These are phyloP conservation scores for Pseudopleuronectes americanus DNA, from an alignment of 2,797 vertebrate species.

Conservation along the genomic window DNA sequence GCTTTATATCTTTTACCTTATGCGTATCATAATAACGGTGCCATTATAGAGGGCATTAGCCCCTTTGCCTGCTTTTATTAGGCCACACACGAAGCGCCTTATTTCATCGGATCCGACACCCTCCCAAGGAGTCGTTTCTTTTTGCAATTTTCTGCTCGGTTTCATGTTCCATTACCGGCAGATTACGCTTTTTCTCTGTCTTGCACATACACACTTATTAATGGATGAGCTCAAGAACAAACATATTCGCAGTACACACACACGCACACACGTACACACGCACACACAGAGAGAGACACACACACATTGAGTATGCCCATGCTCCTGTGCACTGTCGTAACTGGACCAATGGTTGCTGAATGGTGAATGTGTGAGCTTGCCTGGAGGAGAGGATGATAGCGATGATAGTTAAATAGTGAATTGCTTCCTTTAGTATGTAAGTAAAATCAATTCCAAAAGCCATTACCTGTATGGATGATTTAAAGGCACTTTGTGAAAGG, in stretches of 20 bases:
- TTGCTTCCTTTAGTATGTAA: conserved; percentile 58
- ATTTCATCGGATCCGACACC: conserved; percentile 75
- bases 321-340: conserved; percentile 55
- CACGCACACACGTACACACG: conserved; percentile 16
- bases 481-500: conserved; percentile 37
- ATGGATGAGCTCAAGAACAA: conserved; percentile 61
- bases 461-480: conserved; percentile 61
- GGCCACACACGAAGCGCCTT: conserved; percentile 72
- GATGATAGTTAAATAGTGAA: conserved; percentile 64
- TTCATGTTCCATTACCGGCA: conserved; percentile 81
- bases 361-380: conserved; percentile 47
- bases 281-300: conserved; percentile 14
- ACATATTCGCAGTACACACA: conserved; percentile 58
- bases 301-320: conserved; percentile 50
- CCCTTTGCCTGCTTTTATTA: conserved; percentile 67
- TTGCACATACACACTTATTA: conserved; percentile 67
- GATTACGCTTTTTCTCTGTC: conserved; percentile 73
- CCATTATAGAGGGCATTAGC: conserved; percentile 66
- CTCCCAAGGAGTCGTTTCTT: conserved; percentile 77
- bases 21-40: conserved; percentile 61
- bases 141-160: conserved; percentile 84
- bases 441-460: conserved; percentile 69
- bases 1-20: conserved; percentile 15
- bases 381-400: conserved; percentile 60
- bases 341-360: conserved; percentile 66